Evolutionary conservation across 2,797 vertebrate genomes (phyloP).

Genomic region (Odontamblyopus lacepedii): DNA sequence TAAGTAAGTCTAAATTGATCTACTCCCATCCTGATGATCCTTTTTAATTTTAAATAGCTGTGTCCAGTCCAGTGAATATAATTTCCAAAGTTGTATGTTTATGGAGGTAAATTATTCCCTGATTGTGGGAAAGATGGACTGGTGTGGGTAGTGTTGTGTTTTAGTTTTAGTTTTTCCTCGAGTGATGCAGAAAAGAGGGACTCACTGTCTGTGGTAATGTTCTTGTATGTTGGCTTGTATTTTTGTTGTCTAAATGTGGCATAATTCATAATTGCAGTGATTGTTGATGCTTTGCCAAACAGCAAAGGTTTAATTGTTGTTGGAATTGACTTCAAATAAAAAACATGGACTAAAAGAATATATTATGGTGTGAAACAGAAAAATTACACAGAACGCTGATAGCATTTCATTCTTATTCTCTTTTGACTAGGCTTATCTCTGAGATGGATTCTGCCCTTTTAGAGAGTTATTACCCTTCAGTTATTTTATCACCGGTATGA

Average conservation of each 20-base stretch:
- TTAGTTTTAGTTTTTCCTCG: too few species aligned
- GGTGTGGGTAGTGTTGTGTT: too few species aligned
- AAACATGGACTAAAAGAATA: not conserved
- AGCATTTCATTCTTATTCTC: conserved; percentile 12
- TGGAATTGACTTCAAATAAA: not conserved
- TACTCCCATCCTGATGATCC: not conserved
- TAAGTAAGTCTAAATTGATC: not conserved
- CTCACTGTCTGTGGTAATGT: too few species aligned
- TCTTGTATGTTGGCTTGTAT: too few species aligned
- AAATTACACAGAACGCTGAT: conserved; percentile 20
- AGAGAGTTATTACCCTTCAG: conserved; percentile 22
- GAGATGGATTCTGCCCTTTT: conserved; percentile 30
- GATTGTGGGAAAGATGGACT: too few species aligned
- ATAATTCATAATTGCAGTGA: too few species aligned
- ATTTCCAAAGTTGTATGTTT: not conserved
- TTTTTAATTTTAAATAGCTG: not conserved
- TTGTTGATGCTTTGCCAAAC: not conserved
- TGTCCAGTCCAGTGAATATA: not conserved
- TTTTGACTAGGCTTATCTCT: conserved; percentile 28
- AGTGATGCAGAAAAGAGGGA: too few species aligned
- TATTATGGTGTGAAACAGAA: conserved; percentile 13
- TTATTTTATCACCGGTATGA: conserved; percentile 43
- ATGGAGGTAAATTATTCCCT: too few species aligned
- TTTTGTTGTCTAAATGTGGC: not conserved
- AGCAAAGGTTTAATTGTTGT: not conserved